Conservation (phyloP, 2,797 vertebrate species). For the Enteromius paludinosus region DNA sequence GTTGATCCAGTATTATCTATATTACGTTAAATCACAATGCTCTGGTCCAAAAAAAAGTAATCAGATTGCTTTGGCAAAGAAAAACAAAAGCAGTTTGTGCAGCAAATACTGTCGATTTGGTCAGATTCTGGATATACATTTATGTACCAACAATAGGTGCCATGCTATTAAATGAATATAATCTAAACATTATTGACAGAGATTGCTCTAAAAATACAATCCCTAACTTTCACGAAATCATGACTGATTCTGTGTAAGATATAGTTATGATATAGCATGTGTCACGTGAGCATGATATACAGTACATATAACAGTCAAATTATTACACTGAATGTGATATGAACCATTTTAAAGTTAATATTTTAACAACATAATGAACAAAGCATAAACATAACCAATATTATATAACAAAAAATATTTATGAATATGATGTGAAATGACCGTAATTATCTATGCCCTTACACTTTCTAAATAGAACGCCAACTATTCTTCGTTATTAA, state of each 20-base stretch:
- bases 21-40: conserved; percentile 60
- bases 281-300: conserved; percentile 10
- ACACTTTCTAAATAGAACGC: background rate
- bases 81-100: conserved; percentile 47
- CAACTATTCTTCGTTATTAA: conserved; percentile 12
- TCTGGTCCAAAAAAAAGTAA: conserved; percentile 51
- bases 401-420: background rate
- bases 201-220: conserved; percentile 6
- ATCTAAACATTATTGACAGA: background rate
- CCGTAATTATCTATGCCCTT: background rate
- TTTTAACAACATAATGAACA: background rate
- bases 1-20: conserved; percentile 39
- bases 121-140: conserved; percentile 30
- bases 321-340: conserved; percentile 18
- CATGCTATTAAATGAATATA: conserved; percentile 17
- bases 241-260: conserved; percentile 2
- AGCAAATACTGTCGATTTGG: conserved; percentile 35
- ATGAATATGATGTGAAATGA: conserved; percentile 6
- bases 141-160: conserved; percentile 22
- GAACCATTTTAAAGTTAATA: conserved; percentile 8
- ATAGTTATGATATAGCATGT: background rate
- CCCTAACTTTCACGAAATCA: conserved; percentile 13
- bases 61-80: conserved; percentile 58
- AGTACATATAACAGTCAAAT: background rate
- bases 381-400: background rate